These are phyloP conservation scores for Simalia tracyae DNA, from an alignment of 2,797 vertebrate species.

Conservation along the genomic window DNA sequence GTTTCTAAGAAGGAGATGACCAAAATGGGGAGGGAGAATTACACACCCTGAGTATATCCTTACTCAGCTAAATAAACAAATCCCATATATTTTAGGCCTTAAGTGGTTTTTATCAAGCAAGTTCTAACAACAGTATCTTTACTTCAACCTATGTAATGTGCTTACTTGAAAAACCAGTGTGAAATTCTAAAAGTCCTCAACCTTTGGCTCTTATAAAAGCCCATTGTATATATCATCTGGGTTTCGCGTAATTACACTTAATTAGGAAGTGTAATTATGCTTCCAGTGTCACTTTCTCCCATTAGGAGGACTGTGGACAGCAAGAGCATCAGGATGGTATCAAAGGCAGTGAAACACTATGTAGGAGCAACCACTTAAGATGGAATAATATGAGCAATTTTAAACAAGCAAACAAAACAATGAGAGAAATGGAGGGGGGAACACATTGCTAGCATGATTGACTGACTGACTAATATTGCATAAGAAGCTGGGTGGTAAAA, in stretches of 20 bases:
- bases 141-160: conserved; percentile 58
- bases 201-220: conserved; percentile 72
- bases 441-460: conserved; percentile 3
- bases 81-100: conserved; percentile 69
- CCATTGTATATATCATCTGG: conserved; percentile 76
- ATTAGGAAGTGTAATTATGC: conserved; percentile 79
- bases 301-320: conserved; percentile 72
- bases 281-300: conserved; percentile 65
- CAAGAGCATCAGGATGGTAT: conserved; percentile 46
- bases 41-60: conserved; percentile 69
- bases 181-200: conserved; percentile 76
- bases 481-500: background rate
- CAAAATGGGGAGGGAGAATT: background rate
- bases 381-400: conserved; percentile 45
- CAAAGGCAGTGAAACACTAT: conserved; percentile 54
- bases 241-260: conserved; percentile 80
- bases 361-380: conserved; percentile 53
- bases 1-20: conserved; percentile 41
- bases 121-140: conserved; percentile 61
- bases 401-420: background rate
- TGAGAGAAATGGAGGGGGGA: background rate
- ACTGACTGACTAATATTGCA: conserved; percentile 48
- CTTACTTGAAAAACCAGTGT: conserved; percentile 74
- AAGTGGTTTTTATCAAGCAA: conserved; percentile 66
- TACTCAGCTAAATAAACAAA: conserved; percentile 75